Conservation (phyloP, 2,888 invertebrate genomes). For the Melanostoma scalare region DNA sequence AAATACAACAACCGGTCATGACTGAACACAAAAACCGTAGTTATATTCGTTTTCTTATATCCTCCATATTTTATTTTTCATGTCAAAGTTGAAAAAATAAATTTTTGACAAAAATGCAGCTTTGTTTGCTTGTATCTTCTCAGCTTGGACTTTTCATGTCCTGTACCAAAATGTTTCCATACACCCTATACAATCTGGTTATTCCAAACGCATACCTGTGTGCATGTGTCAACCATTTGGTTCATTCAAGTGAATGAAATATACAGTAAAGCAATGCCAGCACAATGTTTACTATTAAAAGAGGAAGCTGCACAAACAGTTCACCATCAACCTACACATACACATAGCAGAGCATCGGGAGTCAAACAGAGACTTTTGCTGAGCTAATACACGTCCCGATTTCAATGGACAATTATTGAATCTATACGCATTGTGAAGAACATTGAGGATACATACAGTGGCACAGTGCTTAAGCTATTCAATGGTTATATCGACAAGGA, state of each 20-base stretch:
- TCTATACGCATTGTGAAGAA: slow-evolving; percentile 39
- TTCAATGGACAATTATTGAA: slow-evolving; percentile 61
- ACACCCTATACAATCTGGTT: slow-evolving; percentile 33
- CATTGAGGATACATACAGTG: slow-evolving; percentile 5
- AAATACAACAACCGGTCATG: background rate
- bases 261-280: slow-evolving; percentile 31
- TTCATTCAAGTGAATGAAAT: slow-evolving; percentile 54
- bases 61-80: no score
- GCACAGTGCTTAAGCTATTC: background rate
- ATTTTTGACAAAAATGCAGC: no score
- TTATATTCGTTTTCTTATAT: no score
- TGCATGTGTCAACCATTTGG: slow-evolving; percentile 47
- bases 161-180: background rate
- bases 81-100: no score
- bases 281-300: slow-evolving; percentile 39
- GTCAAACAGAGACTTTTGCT: slow-evolving; percentile 52
- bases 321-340: background rate
- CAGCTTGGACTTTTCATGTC: no score
- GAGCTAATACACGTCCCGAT: slow-evolving; percentile 55
- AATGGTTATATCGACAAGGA: slow-evolving; percentile 19
- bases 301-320: slow-evolving; percentile 3
- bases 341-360: background rate
- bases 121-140: no score
- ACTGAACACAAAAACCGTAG: background rate
- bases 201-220: slow-evolving; percentile 18